A percentile compares a stretch with the other conserved stretches of the same genome.
phyloP scores from a whole-genome alignment of 1,140 invertebrate species.

The Colletes gigas region DNA sequence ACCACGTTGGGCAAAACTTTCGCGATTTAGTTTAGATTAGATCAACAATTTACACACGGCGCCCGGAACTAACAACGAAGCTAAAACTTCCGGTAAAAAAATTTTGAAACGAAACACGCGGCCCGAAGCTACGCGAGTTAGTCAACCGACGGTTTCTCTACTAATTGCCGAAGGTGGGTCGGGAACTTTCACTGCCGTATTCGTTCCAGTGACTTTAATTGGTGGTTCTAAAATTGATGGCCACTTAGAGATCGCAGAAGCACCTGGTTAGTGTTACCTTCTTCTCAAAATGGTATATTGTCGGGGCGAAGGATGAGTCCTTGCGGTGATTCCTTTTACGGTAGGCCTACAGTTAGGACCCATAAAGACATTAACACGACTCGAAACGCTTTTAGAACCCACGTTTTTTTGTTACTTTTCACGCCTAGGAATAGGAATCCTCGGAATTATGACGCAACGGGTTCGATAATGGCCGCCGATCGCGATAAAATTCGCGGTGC shows the following conservation, averaged over 20 bases:
- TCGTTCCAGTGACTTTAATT: conserved; percentile 2
- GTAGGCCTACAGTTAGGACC: background rate
- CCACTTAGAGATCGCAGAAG: conserved; percentile 21
- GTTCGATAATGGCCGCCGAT: no score
- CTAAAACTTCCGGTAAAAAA: no score
- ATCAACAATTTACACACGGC: no score
- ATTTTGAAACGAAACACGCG: conserved; percentile 7
- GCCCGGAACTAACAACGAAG: no score
- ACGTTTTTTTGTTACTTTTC: background rate
- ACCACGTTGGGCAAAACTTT: background rate
- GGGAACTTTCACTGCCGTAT: no score
- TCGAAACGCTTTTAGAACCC: background rate
- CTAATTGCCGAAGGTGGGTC: background rate
- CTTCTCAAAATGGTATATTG: background rate
- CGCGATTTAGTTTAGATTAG: no score
- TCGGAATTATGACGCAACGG: no score
- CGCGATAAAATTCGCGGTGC: no score
- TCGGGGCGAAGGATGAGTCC: background rate
- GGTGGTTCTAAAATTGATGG: conserved; percentile 20
- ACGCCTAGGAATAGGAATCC: background rate
- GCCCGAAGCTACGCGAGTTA: background rate
- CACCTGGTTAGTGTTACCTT: conserved; percentile 7
- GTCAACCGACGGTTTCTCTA: background rate
- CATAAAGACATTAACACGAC: background rate
- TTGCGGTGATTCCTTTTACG: background rate